These are phyloP conservation scores for Gracilinanus agilis DNA, from an alignment of 2,113 vertebrate genomes.

Conservation along the genomic window DNA sequence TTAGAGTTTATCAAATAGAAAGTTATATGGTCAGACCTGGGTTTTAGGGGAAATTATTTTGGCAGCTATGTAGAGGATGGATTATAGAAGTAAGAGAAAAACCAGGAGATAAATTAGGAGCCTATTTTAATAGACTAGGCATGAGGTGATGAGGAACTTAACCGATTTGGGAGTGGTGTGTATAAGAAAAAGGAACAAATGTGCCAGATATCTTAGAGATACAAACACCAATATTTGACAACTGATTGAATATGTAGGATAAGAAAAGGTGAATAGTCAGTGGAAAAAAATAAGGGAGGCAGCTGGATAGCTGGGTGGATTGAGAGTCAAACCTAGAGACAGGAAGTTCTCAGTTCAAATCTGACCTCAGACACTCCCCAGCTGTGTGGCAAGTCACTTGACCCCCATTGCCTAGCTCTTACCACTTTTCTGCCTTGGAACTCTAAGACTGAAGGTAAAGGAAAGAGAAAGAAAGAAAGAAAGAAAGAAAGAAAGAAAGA, in stretches of 20 bases:
- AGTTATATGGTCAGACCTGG: neutral
- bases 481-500: too few relatives aligned
- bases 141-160: neutral
- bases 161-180: neutral
- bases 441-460: too few relatives aligned
- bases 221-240: neutral
- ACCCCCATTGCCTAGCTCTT: too few relatives aligned
- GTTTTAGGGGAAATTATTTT: neutral
- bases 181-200: neutral
- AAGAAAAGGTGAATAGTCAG: neutral
- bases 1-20: neutral
- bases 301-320: too few relatives aligned
- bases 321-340: too few relatives aligned
- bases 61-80: neutral
- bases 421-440: too few relatives aligned
- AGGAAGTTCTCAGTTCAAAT: too few relatives aligned
- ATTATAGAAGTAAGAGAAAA: neutral
- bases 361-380: too few relatives aligned
- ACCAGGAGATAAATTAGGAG: neutral
- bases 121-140: neutral
- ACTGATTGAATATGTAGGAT: neutral
- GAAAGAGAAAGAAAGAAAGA: too few relatives aligned
- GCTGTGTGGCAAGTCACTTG: too few relatives aligned
- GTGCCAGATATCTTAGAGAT: neutral
- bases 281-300: too few relatives aligned